Evolutionary conservation across 1,140 invertebrate genomes (phyloP), one percentile per base, ranked within the genome.

Genomic region (Subanguina moxae): DNA sequence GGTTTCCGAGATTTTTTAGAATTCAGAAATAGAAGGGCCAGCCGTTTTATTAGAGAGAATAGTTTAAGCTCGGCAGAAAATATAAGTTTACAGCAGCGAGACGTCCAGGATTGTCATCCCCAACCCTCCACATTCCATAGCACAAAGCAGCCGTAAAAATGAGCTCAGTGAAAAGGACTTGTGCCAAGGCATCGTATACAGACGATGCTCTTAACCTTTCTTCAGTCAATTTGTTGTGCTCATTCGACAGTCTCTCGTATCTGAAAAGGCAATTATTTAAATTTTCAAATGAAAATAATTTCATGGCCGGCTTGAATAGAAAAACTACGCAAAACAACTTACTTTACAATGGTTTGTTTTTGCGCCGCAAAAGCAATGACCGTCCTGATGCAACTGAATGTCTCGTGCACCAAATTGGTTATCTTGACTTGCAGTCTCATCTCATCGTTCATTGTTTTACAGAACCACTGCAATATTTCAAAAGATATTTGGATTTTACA

Each of bases 311-410:
- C 0, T 46, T 9, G 15, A 42, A 70, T 5, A 21, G 25, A 3
- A 52, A 3, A 52, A 15, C n/a, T 52, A 8, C 17, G 0, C 17
- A 13, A 64, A 30, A 59, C 3, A 45, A 59, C 59, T 63, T 57
- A 80, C 78, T 80, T 80, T 57, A 62, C 65, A 42, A 80, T 78
- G 27, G 73, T 82, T 21, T 80, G 78, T 30, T 73, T 67, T 56
- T 80, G 78, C 25, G 80, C 80, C 30, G 64, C 78, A 62, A 80
- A 80, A 1, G 78, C 69, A 45, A 80, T 80, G 8, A 80, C 78
- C 5, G 78, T 80, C 13, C 76, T 76, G 64, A 80, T 80, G 68
- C 78, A 80, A 38, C 62, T 68, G 64, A 82, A 80, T 15, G 78
- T 80, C 63, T 80, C 78, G 27, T 64, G 68, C 13, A 80, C 78